Evolutionary conservation across 2,797 vertebrate species (phyloP), one percentile per base, ranked within the genome.

Genomic region (Tragelaphus oryx): DNA sequence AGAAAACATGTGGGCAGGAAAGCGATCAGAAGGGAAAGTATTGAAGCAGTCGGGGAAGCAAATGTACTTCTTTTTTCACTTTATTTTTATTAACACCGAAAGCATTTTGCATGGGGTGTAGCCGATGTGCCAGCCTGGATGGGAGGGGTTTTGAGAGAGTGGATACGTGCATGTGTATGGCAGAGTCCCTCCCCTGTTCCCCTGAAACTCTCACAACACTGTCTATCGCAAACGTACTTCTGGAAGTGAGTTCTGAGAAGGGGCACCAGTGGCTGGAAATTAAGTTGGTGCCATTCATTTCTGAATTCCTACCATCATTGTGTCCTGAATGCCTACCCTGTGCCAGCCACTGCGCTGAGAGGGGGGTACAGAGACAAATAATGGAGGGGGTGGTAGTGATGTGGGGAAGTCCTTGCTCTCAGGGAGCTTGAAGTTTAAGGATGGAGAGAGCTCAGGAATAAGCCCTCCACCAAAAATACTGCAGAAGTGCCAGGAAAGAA

Each of bases 391-490:
- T 3, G 4, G 44, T 1, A 26, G 80, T 5, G 74, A 2, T 18
- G 24, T 2, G 6, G 60, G 8, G 30, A n/a, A 46, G 20, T 10
- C 85, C 14, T 87, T 20, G 76, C n/a, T 79, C 30, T 24, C 48
- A 37, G n/a, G 50, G 7, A 54, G 12, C n/a, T 52, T 13, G 13
- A 33, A 11, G 17, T 90, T 89, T 33, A 50, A 44, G 33, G 20
- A 13, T 18, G 26, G 68, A 83, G 71, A 65, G 2, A 18, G 28
- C 2, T 2, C 3, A 2, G 4, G 55, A 81, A 10, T 11, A 62
- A 59, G 17, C 11, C 1, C 0, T 1, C 24, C 50, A 11, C 33
- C 17, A 4, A 78, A 62, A 65, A 20, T n/a, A 16, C 5, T 0
- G 4, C 37, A 1, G 13, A 22, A 68, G 50, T 3, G 71, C 28